Evolutionary conservation across 2,113 vertebrate species (phyloP).

Genomic region (Sylvia atricapilla): DNA sequence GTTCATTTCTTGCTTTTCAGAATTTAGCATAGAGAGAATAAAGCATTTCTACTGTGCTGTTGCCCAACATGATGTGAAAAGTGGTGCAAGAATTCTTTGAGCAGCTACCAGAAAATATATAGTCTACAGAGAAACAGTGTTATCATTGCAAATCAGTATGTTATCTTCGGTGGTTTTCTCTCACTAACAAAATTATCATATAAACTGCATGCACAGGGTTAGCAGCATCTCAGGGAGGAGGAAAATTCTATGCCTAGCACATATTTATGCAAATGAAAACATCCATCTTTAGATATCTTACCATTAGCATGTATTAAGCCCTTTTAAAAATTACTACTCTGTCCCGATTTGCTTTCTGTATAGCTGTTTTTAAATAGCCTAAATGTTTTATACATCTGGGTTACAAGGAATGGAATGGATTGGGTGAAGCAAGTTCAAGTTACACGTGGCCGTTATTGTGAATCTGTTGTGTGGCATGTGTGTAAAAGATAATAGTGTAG

Average conservation of each 20-base stretch:
- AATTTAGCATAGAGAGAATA: not conserved
- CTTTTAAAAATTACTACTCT: not conserved
- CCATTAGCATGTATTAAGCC: not conserved
- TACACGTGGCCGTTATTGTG: not conserved
- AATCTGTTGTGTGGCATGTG: not conserved
- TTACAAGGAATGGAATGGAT: not conserved
- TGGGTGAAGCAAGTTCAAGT: not conserved
- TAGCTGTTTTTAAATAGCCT: not conserved
- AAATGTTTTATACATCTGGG: not conserved
- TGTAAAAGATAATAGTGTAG: not conserved
- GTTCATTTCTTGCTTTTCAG: not conserved
- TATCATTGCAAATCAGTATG: not conserved
- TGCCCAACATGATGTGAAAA: not conserved
- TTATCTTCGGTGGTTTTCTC: not conserved
- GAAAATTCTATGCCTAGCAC: not conserved
- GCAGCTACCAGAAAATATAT: not conserved
- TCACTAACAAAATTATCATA: not conserved
- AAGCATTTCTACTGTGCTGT: not conserved
- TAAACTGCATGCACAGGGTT: not conserved
- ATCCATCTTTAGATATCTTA: not conserved
- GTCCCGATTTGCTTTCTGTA: not conserved
- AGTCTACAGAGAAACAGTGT: not conserved
- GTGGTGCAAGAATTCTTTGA: not conserved
- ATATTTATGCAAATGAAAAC: slow-evolving; percentile 12
- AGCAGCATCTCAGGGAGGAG: not conserved